A percentile compares a stretch with the other conserved stretches of the same genome.
These are phyloP conservation scores for Drosophila antonietae DNA, from an alignment of 2,888 invertebrate genomes.

Conservation along the genomic window DNA sequence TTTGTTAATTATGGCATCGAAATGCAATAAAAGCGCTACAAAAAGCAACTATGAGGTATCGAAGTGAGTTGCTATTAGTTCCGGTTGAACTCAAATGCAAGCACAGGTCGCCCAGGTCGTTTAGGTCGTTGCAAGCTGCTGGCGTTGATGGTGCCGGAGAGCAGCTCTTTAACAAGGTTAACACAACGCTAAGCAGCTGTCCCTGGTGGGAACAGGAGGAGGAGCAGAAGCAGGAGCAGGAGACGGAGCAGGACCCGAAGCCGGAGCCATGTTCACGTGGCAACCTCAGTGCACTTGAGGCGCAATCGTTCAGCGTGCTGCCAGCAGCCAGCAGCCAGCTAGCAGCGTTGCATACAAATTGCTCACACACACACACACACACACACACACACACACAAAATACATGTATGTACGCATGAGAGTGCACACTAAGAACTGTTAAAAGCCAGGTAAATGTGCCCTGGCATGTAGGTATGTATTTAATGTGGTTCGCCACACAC, in stretches of 20 bases:
- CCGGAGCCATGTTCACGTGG: slow-evolving; percentile 38
- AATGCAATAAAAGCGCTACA: slow-evolving; percentile 38
- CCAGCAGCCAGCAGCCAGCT: slow-evolving; percentile 51
- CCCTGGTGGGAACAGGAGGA: slow-evolving; percentile 15
- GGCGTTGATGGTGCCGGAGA: not conserved
- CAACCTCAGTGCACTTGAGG: slow-evolving; percentile 73
- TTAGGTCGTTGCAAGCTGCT: slow-evolving; percentile 27
- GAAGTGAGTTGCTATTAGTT: slow-evolving; percentile 38
- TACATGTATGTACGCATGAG: slow-evolving; percentile 14
- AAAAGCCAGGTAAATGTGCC: slow-evolving; percentile 57
- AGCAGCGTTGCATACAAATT: slow-evolving; percentile 73
- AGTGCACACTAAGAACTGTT: slow-evolving; percentile 32
- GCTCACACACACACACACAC: slow-evolving; percentile 39
- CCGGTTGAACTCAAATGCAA: slow-evolving; percentile 23
- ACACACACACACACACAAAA: slow-evolving; percentile 19
- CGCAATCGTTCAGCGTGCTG: slow-evolving; percentile 73
- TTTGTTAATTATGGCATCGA: slow-evolving; percentile 42
- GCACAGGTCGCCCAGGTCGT: slow-evolving; percentile 24
- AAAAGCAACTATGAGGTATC: slow-evolving; percentile 31
- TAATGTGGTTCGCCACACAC: slow-evolving; percentile 29
- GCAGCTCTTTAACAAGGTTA: slow-evolving; percentile 69
- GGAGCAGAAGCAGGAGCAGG: slow-evolving; percentile 14
- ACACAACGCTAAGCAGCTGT: slow-evolving; percentile 68
- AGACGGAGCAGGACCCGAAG: not conserved
- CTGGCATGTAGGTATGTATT: slow-evolving; percentile 23